Evolutionary conservation across 2,113 vertebrate species (phyloP).

Genomic region (Paracanthobrama guichenoti): DNA sequence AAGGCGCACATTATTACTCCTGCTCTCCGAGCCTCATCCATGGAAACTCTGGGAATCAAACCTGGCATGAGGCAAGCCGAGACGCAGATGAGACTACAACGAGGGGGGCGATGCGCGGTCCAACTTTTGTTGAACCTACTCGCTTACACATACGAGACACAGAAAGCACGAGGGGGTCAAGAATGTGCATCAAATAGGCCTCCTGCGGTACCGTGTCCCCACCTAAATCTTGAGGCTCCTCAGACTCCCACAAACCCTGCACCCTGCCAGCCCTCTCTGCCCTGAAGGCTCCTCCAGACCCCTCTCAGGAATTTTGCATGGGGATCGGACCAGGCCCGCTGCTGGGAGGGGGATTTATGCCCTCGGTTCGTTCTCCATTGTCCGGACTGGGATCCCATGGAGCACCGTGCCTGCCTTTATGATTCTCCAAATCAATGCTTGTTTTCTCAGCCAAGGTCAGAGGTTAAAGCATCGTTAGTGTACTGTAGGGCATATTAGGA

Average conservation of each 20-base stretch:
- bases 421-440: conserved; percentile 74
- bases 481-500: conserved; percentile 30
- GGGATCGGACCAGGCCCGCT: conserved; percentile 77
- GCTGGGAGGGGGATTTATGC: conserved; percentile 80
- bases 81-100: conserved; percentile 52
- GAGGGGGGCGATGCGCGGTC: not conserved
- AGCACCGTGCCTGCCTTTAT: conserved; percentile 76
- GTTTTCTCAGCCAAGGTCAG: conserved; percentile 56
- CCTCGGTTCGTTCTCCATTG: conserved; percentile 75
- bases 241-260: conserved; percentile 70
- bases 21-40: conserved; percentile 43
- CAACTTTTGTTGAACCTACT: conserved; percentile 38
- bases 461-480: conserved; percentile 53
- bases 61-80: conserved; percentile 55
- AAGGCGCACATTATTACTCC: conserved; percentile 55
- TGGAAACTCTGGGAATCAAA: conserved; percentile 55
- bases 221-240: conserved; percentile 67
- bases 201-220: conserved; percentile 61
- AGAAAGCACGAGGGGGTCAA: conserved; percentile 69
- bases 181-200: conserved; percentile 70
- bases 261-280: conserved; percentile 71
- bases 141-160: conserved; percentile 62
- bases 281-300: conserved; percentile 72
- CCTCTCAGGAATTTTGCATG: conserved; percentile 79
- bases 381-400: conserved; percentile 72